Conservation (phyloP, 2,888 invertebrate species). For the Periphyllus acericola region DNA sequence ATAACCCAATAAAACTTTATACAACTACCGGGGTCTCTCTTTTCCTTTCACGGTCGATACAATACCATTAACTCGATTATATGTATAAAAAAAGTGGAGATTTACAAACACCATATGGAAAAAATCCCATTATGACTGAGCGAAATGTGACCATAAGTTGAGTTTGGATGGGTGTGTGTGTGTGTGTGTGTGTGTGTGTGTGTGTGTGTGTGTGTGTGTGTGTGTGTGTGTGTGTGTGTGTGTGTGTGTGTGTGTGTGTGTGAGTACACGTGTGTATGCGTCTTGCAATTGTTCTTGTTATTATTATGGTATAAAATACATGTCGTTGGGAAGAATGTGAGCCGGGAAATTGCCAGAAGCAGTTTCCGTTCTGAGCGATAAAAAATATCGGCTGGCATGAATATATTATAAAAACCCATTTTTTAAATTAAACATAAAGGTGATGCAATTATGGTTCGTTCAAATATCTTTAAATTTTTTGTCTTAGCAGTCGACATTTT, state of each 20-base stretch:
- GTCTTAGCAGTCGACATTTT: too few relatives aligned
- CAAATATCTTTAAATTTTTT: neutral
- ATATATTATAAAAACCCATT: neutral
- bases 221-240: neutral
- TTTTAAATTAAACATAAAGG: neutral
- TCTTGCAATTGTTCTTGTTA: slow-evolving; percentile 23
- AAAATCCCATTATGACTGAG: slow-evolving; percentile 37
- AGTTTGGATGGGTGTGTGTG: neutral
- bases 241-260: neutral
- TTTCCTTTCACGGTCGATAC: slow-evolving; percentile 46
- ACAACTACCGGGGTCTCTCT: slow-evolving; percentile 19
- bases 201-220: neutral
- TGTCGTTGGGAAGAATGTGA: slow-evolving; percentile 7
- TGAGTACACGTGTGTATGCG: too few relatives aligned
- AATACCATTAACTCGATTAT: slow-evolving; percentile 57
- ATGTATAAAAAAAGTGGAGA: slow-evolving; percentile 34
- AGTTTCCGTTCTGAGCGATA: neutral
- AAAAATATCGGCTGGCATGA: slow-evolving; percentile 6
- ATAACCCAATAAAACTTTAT: slow-evolving; percentile 57
- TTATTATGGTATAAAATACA: neutral
- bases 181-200: neutral
- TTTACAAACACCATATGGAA: slow-evolving; percentile 47
- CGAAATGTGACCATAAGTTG: slow-evolving; percentile 28
- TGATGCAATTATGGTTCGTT: neutral
- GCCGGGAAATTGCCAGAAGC: slow-evolving; percentile 18